Conservation (phyloP, 2,888 invertebrate genomes). For the Crematogaster levior region DNA sequence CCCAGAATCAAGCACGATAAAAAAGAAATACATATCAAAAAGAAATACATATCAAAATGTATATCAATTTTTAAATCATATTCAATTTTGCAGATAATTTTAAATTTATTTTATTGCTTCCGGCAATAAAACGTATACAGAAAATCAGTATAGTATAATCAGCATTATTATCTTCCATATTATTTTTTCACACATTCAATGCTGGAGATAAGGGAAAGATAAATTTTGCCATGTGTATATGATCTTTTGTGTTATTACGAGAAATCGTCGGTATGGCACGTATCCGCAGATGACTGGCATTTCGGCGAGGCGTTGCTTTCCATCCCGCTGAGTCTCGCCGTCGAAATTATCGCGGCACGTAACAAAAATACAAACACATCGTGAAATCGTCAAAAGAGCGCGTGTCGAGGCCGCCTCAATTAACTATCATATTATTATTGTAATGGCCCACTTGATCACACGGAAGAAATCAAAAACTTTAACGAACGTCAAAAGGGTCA, state of each 20-base stretch:
- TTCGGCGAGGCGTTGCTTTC: neutral
- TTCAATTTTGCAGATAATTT: neutral
- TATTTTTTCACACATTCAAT: neutral
- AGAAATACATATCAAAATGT: no score
- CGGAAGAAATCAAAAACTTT: neutral
- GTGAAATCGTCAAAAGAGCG: constrained; percentile 62
- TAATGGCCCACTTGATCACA: neutral
- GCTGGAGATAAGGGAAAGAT: neutral
- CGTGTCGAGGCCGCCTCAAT: constrained; percentile 58
- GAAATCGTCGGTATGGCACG: constrained; percentile 11
- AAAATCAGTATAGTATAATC: no score
- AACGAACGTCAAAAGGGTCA: neutral
- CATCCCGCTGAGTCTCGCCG: constrained; percentile 24
- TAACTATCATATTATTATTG: neutral
- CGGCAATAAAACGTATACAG: neutral
- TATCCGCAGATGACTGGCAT: neutral
- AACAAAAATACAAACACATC: constrained; percentile 56
- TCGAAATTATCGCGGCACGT: constrained; percentile 57
- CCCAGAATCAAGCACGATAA: no score
- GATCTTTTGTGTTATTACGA: constrained; percentile 9
- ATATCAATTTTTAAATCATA: no score
- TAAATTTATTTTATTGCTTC: neutral
- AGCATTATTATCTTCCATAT: neutral
- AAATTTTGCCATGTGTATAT: neutral
- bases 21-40: no score